phyloP scores from a whole-genome alignment of 2,888 invertebrate species.

The Disparrhopalites patrizii region DNA sequence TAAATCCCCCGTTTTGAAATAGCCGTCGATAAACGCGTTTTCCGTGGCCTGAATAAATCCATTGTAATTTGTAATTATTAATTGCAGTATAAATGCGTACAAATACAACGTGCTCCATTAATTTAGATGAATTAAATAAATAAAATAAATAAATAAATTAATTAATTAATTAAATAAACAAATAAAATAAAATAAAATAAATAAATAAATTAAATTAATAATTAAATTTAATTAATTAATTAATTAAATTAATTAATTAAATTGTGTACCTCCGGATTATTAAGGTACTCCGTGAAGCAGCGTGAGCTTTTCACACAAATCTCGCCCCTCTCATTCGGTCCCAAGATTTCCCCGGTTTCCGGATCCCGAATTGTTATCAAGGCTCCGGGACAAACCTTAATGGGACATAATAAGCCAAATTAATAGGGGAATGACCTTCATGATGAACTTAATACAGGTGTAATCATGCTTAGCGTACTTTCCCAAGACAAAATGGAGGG shows the following conservation, averaged over 20 bases:
- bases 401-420: not conserved
- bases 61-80: too few species aligned
- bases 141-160: too few species aligned
- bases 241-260: too few species aligned
- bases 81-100: not conserved
- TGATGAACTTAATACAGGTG: too few species aligned
- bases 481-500: slow-evolving; percentile 11
- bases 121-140: too few species aligned
- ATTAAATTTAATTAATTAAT: too few species aligned
- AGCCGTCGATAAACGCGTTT: slow-evolving; percentile 37
- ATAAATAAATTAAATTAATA: too few species aligned
- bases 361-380: slow-evolving; percentile 51
- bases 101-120: too few species aligned
- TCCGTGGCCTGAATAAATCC: slow-evolving; percentile 34
- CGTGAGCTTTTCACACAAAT: slow-evolving; percentile 51
- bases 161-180: too few species aligned
- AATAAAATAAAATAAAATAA: too few species aligned
- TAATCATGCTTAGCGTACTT: too few species aligned
- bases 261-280: slow-evolving; percentile 43
- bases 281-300: slow-evolving; percentile 34
- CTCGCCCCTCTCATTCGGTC: slow-evolving; percentile 54
- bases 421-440: not conserved
- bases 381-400: slow-evolving; percentile 29
- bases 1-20: slow-evolving; percentile 44
- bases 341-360: slow-evolving; percentile 48